Base-by-base conservation (phyloP, 53 echinoderm and acorn worm species). In the Hippasteria phrygiana region DNA sequence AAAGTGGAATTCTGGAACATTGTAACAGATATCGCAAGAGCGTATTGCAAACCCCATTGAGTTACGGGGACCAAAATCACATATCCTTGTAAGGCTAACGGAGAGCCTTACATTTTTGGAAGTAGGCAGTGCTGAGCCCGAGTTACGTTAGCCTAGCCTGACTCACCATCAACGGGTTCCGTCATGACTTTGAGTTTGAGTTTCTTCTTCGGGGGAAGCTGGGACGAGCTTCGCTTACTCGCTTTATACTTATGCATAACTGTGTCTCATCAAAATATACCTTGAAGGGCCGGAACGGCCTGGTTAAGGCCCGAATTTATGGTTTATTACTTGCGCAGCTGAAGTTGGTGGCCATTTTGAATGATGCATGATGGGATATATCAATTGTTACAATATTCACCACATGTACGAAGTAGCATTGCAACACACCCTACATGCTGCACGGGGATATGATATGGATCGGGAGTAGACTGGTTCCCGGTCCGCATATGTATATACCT, bases 181-280 rank as follows among this genome's bases (percentile, higher is more conserved):
- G 81, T 64, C 31, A 64, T 46, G 18, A 43, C 20, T 45, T 81
- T 46, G 16, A 64, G 42, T 65, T 81, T 81, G 43, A 64, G 20
- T 43, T 64, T 65, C 81, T 81, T 81, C 81, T 81, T 81, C 13
- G 81, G 81, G 11, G 81, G 81, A 65, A 81, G 81, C 43, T 81
- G 81, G 1, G 81, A 81, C 13, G 81, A 81, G 63, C 81, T 28
- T 56, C 81, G 39, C 45, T 81, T 81, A 16, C 28, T 64, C 40
- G 81, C 63, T 65, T 81, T 81, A 43, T 64, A 81, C 63, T 81
- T 81, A 18, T 12, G 45, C 81, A 81, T 81, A 37, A 41, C 65
- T 28, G 27, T 45, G 64, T 31, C 31, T 81, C 6, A 17, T 43
- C 9, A 12, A 80, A 54, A 32, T 55, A 1, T 2, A 33, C 36